phyloP scores from a whole-genome alignment of 2,113 vertebrate genomes.

The Archilochus colubris region DNA sequence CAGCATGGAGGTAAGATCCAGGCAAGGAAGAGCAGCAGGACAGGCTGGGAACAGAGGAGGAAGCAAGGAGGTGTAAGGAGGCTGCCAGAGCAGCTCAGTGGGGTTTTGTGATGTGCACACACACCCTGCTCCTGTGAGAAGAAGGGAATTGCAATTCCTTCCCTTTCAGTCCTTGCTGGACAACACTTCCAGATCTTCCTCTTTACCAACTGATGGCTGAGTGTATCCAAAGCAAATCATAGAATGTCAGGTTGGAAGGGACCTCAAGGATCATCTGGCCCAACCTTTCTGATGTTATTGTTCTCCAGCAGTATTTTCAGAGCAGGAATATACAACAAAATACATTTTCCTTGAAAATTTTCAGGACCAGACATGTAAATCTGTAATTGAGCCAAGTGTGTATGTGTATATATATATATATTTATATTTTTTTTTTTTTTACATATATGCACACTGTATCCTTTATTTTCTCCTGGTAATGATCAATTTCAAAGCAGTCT shows the following conservation, averaged over 20 bases:
- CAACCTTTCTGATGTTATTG: no score
- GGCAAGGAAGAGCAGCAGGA: not conserved
- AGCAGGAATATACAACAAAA: not conserved
- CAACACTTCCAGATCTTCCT: not conserved
- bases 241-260: no score
- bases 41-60: not conserved
- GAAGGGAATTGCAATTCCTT: not conserved
- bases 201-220: not conserved
- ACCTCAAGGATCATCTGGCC: no score
- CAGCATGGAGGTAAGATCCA: not conserved
- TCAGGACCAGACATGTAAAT: not conserved
- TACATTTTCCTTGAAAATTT: not conserved
- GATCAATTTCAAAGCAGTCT: not conserved
- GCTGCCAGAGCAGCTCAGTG: not conserved
- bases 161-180: not conserved
- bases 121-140: not conserved
- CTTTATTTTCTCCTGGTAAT: not conserved
- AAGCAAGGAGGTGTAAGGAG: not conserved
- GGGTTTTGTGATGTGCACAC: not conserved
- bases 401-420: no score
- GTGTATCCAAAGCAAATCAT: not conserved
- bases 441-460: rapidly evolving
- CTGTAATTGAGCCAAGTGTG: not conserved
- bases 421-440: not conserved
- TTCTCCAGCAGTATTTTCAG: not conserved